phyloP scores from a whole-genome alignment of 2,888 invertebrate genomes.

The Nasonia oneida region DNA sequence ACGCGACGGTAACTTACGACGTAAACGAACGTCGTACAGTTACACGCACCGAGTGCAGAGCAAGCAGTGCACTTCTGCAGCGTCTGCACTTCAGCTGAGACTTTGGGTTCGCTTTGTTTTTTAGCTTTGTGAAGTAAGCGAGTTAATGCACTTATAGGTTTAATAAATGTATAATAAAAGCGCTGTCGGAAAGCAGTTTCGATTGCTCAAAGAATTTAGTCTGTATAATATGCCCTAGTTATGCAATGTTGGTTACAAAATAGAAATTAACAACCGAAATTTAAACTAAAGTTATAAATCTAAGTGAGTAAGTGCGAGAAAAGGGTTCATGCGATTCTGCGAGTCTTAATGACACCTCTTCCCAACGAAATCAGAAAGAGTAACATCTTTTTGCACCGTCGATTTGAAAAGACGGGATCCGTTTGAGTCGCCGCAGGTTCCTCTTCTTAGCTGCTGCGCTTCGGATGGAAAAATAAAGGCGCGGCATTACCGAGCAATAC shows the following conservation, averaged over 20 bases:
- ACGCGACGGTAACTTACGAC: constrained; percentile 73
- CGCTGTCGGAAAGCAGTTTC: neutral
- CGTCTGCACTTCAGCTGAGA: neutral
- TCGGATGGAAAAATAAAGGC: neutral
- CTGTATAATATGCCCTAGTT: too few relatives aligned
- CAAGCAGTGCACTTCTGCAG: neutral
- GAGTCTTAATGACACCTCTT: too few relatives aligned
- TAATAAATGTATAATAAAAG: neutral
- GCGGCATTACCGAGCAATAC: neutral
- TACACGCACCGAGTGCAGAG: neutral
- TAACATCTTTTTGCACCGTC: too few relatives aligned
- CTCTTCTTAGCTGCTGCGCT: neutral
- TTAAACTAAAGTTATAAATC: too few relatives aligned
- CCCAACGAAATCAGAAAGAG: too few relatives aligned
- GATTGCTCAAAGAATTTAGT: neutral
- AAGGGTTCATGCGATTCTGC: too few relatives aligned
- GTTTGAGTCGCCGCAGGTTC: too few relatives aligned
- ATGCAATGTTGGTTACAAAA: too few relatives aligned
- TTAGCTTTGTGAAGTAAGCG: neutral
- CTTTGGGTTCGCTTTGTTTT: neutral
- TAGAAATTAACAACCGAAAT: too few relatives aligned
- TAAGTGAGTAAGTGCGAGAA: too few relatives aligned
- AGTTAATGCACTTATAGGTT: too few relatives aligned
- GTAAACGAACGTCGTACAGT: constrained; percentile 70
- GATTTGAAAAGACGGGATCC: too few relatives aligned